Conservation (phyloP, 2,113 vertebrate species). For the Riparia riparia region DNA sequence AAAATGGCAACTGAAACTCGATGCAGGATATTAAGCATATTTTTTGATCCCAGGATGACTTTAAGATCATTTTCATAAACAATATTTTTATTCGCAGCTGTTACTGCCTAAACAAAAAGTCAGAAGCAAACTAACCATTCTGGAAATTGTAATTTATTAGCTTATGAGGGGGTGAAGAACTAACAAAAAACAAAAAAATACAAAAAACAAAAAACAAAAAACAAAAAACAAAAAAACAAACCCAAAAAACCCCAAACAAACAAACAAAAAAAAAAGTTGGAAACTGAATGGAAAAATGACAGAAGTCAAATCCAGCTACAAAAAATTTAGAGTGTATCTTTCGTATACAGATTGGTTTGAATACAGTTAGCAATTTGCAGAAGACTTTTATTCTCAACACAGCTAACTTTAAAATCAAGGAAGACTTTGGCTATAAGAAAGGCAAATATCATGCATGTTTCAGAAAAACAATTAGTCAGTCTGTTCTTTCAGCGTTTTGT, state of each 20-base stretch:
- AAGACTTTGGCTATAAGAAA: not conserved
- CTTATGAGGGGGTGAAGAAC: not conserved
- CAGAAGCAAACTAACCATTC: not conserved
- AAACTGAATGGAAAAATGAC: not conserved
- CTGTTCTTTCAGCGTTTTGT: not conserved
- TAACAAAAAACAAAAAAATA: not conserved
- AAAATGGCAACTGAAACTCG: not conserved
- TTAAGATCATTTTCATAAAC: not conserved
- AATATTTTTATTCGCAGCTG: not conserved
- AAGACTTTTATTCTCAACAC: not conserved
- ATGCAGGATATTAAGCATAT: not conserved
- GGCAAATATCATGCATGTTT: not conserved
- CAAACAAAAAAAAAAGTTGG: no score
- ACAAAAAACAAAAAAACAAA: no score
- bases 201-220: no score
- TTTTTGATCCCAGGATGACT: not conserved
- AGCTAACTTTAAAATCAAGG: not conserved
- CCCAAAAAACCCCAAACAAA: no score
- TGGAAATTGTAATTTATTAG: not conserved
- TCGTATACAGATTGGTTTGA: not conserved
- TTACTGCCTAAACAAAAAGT: not conserved
- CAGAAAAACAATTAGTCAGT: not conserved
- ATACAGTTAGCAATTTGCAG: not conserved
- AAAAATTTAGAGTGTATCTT: not conserved
- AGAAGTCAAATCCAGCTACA: not conserved